Conservation (phyloP, 2,797 vertebrate genomes). For the Megalops cyprinoides region DNA sequence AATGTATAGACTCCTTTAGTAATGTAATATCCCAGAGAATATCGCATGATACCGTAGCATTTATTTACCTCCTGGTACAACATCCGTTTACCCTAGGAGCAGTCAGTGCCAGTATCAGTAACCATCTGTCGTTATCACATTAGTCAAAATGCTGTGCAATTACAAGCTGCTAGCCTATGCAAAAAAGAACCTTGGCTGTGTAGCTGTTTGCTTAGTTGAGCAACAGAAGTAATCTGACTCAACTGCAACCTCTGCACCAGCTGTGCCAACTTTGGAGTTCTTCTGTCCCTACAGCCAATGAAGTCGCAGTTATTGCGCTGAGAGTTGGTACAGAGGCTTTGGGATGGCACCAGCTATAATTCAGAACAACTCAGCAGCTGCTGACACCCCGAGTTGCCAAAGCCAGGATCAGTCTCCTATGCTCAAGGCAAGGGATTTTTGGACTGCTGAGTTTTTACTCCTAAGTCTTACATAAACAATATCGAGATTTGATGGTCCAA, state of each 20-base stretch:
- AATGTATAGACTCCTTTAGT: background rate
- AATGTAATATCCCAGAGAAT: background rate
- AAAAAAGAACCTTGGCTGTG: background rate
- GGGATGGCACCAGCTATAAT: background rate
- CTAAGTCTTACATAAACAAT: background rate
- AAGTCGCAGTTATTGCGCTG: no score
- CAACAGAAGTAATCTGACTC: background rate
- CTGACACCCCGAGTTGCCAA: background rate
- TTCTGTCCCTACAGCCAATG: no score
- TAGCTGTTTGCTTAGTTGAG: background rate
- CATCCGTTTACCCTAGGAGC: background rate
- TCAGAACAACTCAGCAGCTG: background rate
- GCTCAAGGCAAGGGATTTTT: background rate
- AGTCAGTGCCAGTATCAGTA: background rate
- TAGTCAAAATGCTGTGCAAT: background rate
- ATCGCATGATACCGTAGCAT: background rate
- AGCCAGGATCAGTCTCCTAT: background rate
- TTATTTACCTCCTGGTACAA: background rate
- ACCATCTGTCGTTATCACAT: background rate
- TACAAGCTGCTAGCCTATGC: background rate
- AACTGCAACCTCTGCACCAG: no score
- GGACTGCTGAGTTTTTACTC: background rate
- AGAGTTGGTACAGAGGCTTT: no score
- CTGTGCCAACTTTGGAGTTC: no score
- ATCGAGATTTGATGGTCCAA: background rate